These are phyloP conservation scores for Echinops telfairi DNA, from an alignment of 2,113 vertebrate species.

Conservation along the genomic window DNA sequence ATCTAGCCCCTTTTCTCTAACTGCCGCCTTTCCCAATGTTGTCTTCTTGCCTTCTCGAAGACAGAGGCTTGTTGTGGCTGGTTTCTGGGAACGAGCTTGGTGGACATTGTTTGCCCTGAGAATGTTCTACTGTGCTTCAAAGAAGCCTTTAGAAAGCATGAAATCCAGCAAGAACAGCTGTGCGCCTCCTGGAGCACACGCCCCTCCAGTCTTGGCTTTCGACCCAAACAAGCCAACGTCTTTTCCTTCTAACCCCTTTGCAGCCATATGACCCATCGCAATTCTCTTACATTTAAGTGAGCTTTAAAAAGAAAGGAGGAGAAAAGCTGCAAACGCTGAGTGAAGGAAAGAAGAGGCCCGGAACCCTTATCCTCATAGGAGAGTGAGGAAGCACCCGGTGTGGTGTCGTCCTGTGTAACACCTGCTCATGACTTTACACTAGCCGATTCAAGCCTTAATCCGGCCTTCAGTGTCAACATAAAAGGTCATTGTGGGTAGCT, in stretches of 20 bases:
- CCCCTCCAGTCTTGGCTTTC: background rate
- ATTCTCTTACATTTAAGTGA: background rate
- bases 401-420: background rate
- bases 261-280: background rate
- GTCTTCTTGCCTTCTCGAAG: slow-evolving; percentile 37
- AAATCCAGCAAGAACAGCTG: background rate
- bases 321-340: background rate
- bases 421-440: background rate
- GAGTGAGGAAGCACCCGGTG: background rate
- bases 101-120: background rate
- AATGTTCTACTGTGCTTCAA: background rate
- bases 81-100: slow-evolving; percentile 57
- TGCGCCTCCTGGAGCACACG: background rate
- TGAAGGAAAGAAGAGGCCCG: background rate
- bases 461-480: background rate
- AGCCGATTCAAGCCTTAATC: background rate
- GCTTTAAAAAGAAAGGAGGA: background rate
- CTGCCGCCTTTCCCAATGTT: background rate
- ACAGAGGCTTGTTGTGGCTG: slow-evolving; percentile 2
- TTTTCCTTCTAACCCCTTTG: slow-evolving; percentile 5
- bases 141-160: background rate
- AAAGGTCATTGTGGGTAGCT: background rate
- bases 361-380: too few relatives aligned
- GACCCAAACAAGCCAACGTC: background rate
- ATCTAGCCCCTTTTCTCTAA: background rate